Evolutionary conservation across 2,113 vertebrate genomes (phyloP).

Genomic region (Circaetus cinerascens): DNA sequence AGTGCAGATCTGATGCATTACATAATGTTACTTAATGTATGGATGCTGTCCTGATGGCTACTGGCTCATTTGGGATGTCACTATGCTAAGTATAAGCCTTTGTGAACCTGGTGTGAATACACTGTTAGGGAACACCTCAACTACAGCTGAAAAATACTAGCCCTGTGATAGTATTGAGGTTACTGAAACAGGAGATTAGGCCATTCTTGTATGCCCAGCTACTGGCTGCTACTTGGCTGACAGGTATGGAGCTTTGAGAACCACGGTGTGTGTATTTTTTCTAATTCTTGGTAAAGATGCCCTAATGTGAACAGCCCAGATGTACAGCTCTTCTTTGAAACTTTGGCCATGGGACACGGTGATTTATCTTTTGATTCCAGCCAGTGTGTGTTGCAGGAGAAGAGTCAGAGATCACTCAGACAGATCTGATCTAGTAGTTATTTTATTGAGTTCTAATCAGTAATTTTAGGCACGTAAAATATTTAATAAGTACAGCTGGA

Average conservation of each 20-base stretch:
- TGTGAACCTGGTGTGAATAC: not conserved
- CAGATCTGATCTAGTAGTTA: not conserved
- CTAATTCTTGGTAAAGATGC: not conserved
- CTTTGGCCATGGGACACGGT: accelerated
- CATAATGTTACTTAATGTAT: not conserved
- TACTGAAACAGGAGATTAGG: not conserved
- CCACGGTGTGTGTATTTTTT: accelerated
- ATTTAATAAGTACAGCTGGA: not conserved
- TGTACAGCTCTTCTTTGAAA: not conserved
- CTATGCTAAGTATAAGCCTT: not conserved
- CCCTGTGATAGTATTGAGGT: not conserved
- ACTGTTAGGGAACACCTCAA: not conserved
- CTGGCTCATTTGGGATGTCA: not conserved
- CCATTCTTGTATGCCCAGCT: not conserved
- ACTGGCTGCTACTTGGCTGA: not conserved
- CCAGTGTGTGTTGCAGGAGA: not conserved
- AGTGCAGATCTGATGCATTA: not conserved
- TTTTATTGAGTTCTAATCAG: not conserved
- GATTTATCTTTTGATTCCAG: not conserved
- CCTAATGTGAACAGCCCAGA: not conserved
- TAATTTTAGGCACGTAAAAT: not conserved
- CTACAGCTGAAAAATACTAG: not conserved
- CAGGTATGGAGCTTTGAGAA: not conserved
- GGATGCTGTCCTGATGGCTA: not conserved
- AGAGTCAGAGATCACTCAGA: not conserved